Base-by-base conservation (phyloP, 2,113 vertebrate genomes). In the Tursiops truncatus region DNA sequence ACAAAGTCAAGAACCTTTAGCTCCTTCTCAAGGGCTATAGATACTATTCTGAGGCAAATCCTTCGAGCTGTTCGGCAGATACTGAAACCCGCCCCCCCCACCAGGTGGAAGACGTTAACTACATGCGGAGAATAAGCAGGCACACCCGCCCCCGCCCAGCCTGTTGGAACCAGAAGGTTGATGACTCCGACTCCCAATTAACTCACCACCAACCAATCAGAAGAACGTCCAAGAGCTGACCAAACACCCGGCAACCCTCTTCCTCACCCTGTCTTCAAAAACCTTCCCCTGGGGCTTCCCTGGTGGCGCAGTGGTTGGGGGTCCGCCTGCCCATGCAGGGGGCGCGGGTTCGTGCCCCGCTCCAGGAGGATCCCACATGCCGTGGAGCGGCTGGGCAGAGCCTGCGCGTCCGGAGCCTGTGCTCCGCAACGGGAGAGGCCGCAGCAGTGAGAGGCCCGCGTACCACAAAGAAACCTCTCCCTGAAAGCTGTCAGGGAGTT, bases 71-170 rank as follows among this genome's bases (percentile, higher is more conserved):
- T 58, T 58, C 25, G 9, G 77, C 33, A 15, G 21, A 80, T 7
- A n/a, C 8, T 26, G n/a, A 38, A 80, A 36, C n/a, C 53, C 23
- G 6, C 1, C 8, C 21, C 21, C 21, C 6, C 1, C 4, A 38
- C 20, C 77, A 36, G 77, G 13, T 25, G 77, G 77, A 36, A 58
- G 77, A 36, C 2, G 12, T 20, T 58, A 36, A 80, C 53, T 15
- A 36, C n/a, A 8, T 3, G n/a, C n/a, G 15, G 53, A 25, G 13
- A 36, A 36, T 5, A 36, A 26, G 76, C 76, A 25, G 0, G 20
- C 2, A 23, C 21, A 15, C 2, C 2, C 50, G 8, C 13, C 47
- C 47, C 13, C 11, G 2, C 44, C 6, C 6, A 21, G 20, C 12
- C 12, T 10, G 50, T 5, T 53, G 77, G 33, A 8, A 26, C 53